phyloP scores from a whole-genome alignment of 2,797 vertebrate species.

The Hapalemur alaotrensis region DNA sequence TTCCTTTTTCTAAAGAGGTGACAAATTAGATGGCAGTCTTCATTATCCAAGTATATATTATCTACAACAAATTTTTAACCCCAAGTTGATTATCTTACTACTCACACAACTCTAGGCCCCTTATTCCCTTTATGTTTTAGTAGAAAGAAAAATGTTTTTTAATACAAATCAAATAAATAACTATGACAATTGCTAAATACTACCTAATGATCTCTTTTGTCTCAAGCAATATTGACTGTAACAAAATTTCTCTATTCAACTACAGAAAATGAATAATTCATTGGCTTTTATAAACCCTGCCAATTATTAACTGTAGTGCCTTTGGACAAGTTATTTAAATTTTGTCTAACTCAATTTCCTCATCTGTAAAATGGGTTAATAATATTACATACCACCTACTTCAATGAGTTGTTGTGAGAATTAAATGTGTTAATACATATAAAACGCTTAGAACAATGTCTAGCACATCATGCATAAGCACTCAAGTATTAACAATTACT shows the following conservation, averaged over 20 bases:
- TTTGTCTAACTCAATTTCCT: not conserved
- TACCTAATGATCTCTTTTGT: not conserved
- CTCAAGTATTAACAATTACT: not conserved
- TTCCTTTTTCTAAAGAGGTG: not conserved
- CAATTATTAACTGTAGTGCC: not conserved
- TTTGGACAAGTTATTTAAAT: not conserved
- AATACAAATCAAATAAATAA: not conserved
- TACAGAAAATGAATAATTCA: not conserved
- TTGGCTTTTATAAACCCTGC: not conserved
- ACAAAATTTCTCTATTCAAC: not conserved
- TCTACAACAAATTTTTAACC: not conserved
- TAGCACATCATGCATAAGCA: not conserved
- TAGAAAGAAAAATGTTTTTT: not conserved
- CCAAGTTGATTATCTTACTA: not conserved
- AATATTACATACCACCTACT: not conserved
- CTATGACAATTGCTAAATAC: not conserved
- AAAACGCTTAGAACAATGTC: not conserved
- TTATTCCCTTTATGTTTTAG: not conserved
- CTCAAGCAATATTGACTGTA: not conserved
- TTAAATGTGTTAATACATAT: not conserved
- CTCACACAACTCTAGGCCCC: not conserved
- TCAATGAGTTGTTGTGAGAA: not conserved
- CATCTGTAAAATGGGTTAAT: not conserved
- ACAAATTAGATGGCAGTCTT: not conserved
- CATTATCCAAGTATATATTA: not conserved